Evolutionary conservation across 1,140 invertebrate genomes (phyloP), one percentile per base, ranked within the genome.

Genomic region (Phymorhynchus buccinoides): DNA sequence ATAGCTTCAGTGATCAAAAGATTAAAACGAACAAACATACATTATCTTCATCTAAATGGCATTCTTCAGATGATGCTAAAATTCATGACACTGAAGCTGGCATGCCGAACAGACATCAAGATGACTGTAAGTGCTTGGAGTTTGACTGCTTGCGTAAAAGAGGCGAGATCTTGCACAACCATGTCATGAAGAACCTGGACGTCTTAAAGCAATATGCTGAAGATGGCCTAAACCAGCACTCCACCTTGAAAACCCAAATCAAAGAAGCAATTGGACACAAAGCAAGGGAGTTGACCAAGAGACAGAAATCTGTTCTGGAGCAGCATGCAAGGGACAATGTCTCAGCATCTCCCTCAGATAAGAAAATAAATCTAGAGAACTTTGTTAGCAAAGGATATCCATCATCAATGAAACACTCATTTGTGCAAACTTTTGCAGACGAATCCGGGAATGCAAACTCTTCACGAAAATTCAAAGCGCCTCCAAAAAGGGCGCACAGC

Each of bases 141-240:
- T 75, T 41, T 41, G 73, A 75, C 37, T 75, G 73, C 16, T 37
- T 75, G 73, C 73, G 73, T 3, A 39, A 22, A 7, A 35, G 73
- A 18, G 73, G 73, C 14, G 73, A 75, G 73, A 75, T 75, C 14
- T 27, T 75, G 37, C 73, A 75, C 73, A 37, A 75, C 37, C 73
- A 75, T 27, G 73, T 75, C 14, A 75, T 75, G 73, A 75, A 75
- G 73, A 75, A 75, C 30, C 18, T 75, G 37, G 18, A 75, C 37
- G 73, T 75, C 37, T 37, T 75, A 39, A 75, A 41, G 73, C 35
- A 75, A 39, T 75, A 41, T 37, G 73, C 73, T 41, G 35, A 16
- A 27, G 68, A 71, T 18, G 30, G 27, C 30, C 14, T 16, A 2
- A 16, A 4, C 18, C 37, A 75, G 73, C 73, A 41, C 1, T 22